These are phyloP conservation scores for Tragelaphus scriptus DNA, from an alignment of 2,113 vertebrate genomes.

Conservation along the genomic window DNA sequence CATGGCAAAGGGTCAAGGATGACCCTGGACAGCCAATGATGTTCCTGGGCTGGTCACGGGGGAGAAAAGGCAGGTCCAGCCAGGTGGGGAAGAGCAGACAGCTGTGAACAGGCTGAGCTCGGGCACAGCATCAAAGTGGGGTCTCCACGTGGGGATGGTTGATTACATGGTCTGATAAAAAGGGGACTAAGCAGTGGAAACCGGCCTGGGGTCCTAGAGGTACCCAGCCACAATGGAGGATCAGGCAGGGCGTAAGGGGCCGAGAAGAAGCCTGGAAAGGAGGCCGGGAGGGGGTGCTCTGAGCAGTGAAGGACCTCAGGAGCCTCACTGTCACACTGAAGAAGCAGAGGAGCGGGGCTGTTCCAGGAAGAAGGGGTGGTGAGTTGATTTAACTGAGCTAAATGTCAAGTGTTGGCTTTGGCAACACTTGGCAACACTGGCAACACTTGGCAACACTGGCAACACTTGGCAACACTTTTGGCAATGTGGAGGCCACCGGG, in stretches of 20 bases:
- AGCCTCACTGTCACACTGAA: not conserved
- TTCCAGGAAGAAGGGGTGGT: not conserved
- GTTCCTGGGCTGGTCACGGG: not conserved
- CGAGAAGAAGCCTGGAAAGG: not conserved
- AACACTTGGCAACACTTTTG: not conserved
- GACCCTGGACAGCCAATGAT: not conserved
- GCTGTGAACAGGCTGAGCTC: not conserved
- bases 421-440: not conserved
- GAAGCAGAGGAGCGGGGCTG: not conserved
- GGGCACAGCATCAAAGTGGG: not conserved
- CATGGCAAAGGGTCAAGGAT: not conserved
- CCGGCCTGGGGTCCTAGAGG: not conserved
- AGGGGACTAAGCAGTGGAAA: not conserved
- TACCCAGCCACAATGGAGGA: not conserved
- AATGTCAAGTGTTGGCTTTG: not conserved
- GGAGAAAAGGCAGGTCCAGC: not conserved
- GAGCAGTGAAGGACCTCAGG: not conserved
- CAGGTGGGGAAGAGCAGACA: not conserved
- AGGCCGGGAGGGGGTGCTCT: fast-evolving
- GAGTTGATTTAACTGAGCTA: not conserved
- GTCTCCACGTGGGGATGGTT: not conserved
- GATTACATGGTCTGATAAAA: not conserved
- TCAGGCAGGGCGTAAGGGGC: not conserved
- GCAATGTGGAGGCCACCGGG: not conserved
- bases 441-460: too few species aligned